Evolutionary conservation across 2,888 invertebrate genomes (phyloP), one percentile per base, ranked within the genome.

Genomic region (Atethmia centrago): DNA sequence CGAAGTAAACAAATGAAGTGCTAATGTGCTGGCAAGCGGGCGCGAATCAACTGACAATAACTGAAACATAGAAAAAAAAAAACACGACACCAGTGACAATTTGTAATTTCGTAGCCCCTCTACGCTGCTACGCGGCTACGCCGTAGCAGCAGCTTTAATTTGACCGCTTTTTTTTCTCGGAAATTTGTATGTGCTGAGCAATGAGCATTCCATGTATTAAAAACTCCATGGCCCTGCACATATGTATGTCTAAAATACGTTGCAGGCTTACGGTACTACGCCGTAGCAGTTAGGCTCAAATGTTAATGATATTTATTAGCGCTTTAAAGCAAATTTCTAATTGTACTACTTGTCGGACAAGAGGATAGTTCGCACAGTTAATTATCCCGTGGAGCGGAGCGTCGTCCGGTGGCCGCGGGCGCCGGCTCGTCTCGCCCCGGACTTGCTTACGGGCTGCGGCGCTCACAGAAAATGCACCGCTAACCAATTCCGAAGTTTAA

Each of bases 401-500:
- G 86, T 77, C 86, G 87, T 85, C 87, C 88, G 88, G 81, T 71
- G 85, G 94, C 93, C 93, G 91, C 91, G 85, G 93, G 93, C 93
- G 90, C 84, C 93, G 90, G 82, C 86, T 77, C 86, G 88, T 87
- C 90, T 82, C 83, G 76, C 82, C 77, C 76, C 78, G 85, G 86
- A 82, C 89, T 89, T 82, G 90, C 90, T 89, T 86, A 85, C 90
- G 31, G 79, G 53, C 53, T 71, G 16, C 19, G 86, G 80, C 89
- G 89, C 71, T 77, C 82, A 87, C 92, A 91, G 93, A 92, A 94
- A 95, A 95, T 94, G 94, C 95, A 93, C 92, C 92, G 91, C 92
- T 91, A 92, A 95, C 95, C 95, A 94, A 94, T 94, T 90, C 89
- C 91, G 83, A 95, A 96, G 92, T 95, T 95, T 93, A 93, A 95